phyloP scores from a whole-genome alignment of 1,140 invertebrate species.

The Sogatella furcifera region DNA sequence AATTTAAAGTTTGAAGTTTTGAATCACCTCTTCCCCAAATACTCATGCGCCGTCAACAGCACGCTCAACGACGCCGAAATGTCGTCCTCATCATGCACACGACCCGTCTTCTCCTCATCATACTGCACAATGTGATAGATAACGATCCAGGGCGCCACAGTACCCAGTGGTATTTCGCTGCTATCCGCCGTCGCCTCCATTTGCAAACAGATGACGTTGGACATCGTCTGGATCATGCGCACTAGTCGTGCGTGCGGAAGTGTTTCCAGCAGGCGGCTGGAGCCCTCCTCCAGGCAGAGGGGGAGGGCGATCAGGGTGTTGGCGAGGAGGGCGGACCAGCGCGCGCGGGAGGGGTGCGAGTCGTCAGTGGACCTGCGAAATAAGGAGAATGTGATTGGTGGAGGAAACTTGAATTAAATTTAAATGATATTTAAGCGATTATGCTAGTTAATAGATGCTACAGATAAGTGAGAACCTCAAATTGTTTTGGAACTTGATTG shows the following conservation, averaged over 20 bases:
- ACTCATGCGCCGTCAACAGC: constrained; percentile 74
- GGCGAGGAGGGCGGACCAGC: not conserved
- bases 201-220: constrained; percentile 60
- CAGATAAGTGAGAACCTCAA: too few species aligned
- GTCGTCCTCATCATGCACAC: constrained; percentile 10
- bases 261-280: constrained; percentile 23
- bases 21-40: constrained; percentile 46
- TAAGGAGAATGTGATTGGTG: too few species aligned
- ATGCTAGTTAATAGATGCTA: too few species aligned
- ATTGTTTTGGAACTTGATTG: too few species aligned
- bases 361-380: too few species aligned
- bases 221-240: constrained; percentile 61
- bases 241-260: constrained; percentile 41
- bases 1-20: too few species aligned
- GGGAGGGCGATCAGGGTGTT: not conserved
- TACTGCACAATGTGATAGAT: constrained; percentile 64
- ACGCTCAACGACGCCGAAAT: constrained; percentile 65
- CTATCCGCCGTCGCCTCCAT: constrained; percentile 46
- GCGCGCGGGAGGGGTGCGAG: not conserved
- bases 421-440: too few species aligned
- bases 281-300: not conserved
- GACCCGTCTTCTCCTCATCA: not conserved
- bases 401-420: too few species aligned
- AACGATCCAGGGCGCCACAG: constrained; percentile 70
- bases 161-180: constrained; percentile 53